Base-by-base conservation (phyloP, 2,888 invertebrate genomes). In the Patella caerulea region DNA sequence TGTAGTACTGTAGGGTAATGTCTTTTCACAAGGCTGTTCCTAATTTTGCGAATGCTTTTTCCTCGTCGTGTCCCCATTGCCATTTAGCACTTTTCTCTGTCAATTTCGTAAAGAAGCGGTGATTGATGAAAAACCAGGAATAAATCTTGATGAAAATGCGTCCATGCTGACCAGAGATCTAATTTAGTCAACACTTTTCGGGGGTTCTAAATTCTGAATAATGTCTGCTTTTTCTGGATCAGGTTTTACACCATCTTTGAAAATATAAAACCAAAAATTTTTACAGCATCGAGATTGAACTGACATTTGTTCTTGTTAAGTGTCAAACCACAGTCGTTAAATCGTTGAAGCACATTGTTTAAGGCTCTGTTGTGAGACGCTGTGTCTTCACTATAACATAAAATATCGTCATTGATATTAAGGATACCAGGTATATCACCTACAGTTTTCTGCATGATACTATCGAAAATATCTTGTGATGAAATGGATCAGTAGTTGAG, bases 381-480 rank as follows among this genome's bases (percentile, higher is more conserved):
- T 73, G 79, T 75, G 5, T 54, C 73, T 75, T 81, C 78, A 5
- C 82, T 82, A 77, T 78, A 79, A 15, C 84, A 74, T 15, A 84
- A 76, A 14, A 86, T 83, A 65, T 86, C 83, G 77, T 86, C 85
- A n/a, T 75, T 76, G 12, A 84, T 79, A 74, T 85, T 85, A n/a
- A 77, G 56, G 11, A 76, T 74, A 29, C 80, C 78, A 52, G 76
- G 65, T n/a, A 81, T 72, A 65, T 78, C 78, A n/a, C 74, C 34
- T 45, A 83, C 73, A 9, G 82, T 69, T 24, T 78, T 14, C 29
- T 76, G 59, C n/a, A 83, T 79, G 24, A 76, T 76, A 45, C 81
- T 74, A 71, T 85, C 83, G 65, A 83, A 84, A 14, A 83, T 76
- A 72, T 85, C 82, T 5, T 80, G 71, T 12, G 82, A 83, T n/a